These are phyloP conservation scores for Lochmaea capreae DNA, from an alignment of 2,888 invertebrate genomes.

Conservation along the genomic window DNA sequence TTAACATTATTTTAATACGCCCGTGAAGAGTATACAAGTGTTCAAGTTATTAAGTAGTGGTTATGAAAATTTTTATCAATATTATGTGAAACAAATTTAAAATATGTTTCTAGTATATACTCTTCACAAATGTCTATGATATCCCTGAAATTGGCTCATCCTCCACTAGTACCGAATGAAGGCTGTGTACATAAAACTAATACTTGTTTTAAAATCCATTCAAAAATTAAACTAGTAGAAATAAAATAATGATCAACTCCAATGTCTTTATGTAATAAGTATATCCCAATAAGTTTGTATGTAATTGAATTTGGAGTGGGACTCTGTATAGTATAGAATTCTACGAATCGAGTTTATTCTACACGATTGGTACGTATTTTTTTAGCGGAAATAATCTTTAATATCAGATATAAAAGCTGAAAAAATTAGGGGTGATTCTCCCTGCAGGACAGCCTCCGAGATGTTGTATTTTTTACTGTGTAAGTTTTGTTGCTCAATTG, in stretches of 20 bases:
- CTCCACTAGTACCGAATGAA: not conserved
- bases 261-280: not conserved
- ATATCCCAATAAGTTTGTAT: not conserved
- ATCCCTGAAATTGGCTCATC: not conserved
- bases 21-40: constrained; percentile 11
- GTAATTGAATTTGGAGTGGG: not conserved
- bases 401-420: too few relatives aligned
- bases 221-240: not conserved
- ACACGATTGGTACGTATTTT: too few relatives aligned
- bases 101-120: not conserved
- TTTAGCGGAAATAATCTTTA: too few relatives aligned
- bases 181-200: not conserved
- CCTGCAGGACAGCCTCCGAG: too few relatives aligned
- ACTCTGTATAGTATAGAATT: too few relatives aligned
- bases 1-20: constrained; percentile 28
- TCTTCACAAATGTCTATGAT: not conserved
- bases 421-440: too few relatives aligned
- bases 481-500: too few relatives aligned
- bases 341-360: too few relatives aligned
- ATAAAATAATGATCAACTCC: not conserved
- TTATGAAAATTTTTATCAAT: too few relatives aligned
- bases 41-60: not conserved
- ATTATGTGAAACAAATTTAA: not conserved
- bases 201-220: not conserved
- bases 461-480: too few relatives aligned